Percentiles rank a stretch among this genome's conserved stretches.
Conservation (phyloP, 2,113 vertebrate genomes). For the Tympanuchus pallidicinctus region DNA sequence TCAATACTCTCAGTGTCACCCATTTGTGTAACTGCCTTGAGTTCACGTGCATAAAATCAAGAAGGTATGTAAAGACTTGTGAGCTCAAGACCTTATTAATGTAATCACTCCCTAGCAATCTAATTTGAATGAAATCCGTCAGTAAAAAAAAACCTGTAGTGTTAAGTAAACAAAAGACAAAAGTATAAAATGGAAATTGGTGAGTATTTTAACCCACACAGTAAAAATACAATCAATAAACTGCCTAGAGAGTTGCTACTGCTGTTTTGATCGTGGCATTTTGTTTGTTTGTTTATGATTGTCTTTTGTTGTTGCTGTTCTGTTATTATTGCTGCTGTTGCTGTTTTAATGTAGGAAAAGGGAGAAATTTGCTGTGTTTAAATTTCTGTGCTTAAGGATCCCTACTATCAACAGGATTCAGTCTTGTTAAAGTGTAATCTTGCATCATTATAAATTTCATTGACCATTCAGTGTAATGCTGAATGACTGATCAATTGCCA, state of each 20-base stretch:
- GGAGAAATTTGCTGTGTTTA: constrained; percentile 1
- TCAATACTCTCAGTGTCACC: background rate
- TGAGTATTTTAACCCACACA: background rate
- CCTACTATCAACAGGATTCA: background rate
- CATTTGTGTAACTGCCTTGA: background rate
- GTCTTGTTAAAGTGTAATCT: constrained; percentile 2
- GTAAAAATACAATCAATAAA: background rate
- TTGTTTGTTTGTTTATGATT: background rate
- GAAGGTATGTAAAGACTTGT: background rate
- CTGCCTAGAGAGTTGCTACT: background rate
- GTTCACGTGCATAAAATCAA: background rate
- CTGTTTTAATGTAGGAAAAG: background rate
- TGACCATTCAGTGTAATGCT: constrained; percentile 41
- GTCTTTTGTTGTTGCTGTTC: background rate
- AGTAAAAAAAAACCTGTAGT: background rate
- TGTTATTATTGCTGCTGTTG: background rate
- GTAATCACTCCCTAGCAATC: background rate
- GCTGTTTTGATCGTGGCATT: background rate
- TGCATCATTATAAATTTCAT: constrained; percentile 46
- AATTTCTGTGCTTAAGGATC: constrained; percentile 18
- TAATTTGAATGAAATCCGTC: background rate
- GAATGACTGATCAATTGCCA: constrained; percentile 55
- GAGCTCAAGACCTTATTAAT: background rate
- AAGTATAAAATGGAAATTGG: background rate
- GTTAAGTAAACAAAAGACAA: background rate